A percentile compares a stretch with the other conserved stretches of the same genome.
phyloP scores from a whole-genome alignment of 2,888 invertebrate species.

The Augochlorella aurata region DNA sequence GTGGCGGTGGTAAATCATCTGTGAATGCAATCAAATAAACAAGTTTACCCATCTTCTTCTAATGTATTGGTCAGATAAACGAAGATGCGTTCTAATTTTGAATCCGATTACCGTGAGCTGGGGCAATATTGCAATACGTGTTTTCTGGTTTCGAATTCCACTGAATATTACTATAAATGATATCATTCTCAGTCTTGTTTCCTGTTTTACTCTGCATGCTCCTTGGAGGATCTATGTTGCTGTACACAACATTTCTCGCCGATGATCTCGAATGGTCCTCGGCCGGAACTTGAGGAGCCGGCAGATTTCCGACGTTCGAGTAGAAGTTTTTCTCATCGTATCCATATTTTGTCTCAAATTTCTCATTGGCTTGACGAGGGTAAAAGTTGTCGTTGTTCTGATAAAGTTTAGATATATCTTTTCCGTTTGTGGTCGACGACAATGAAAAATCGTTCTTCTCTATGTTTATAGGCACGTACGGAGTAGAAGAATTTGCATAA shows the following conservation, averaged over 20 bases:
- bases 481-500: constrained; percentile 79
- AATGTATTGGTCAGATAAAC: background rate
- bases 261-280: constrained; percentile 72
- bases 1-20: constrained; percentile 86
- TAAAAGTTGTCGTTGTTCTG: constrained; percentile 77
- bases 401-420: constrained; percentile 72
- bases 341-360: constrained; percentile 75
- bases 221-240: constrained; percentile 78
- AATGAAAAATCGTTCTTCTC: constrained; percentile 78
- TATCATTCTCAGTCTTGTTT: constrained; percentile 81
- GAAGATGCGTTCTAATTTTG: background rate
- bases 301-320: constrained; percentile 77
- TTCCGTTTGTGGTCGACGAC: constrained; percentile 68
- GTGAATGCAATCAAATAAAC: constrained; percentile 54
- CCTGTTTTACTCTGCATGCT: constrained; percentile 74
- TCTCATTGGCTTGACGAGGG: constrained; percentile 73
- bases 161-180: constrained; percentile 84
- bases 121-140: constrained; percentile 85
- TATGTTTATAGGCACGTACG: constrained; percentile 72
- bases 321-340: constrained; percentile 79
- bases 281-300: constrained; percentile 75
- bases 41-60: background rate
- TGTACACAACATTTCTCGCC: constrained; percentile 78
- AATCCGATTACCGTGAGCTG: constrained; percentile 67
- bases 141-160: constrained; percentile 82